Percentiles rank a stretch among this genome's conserved stretches.
Conservation (phyloP, 2,888 invertebrate genomes). For the Bombylius major region DNA sequence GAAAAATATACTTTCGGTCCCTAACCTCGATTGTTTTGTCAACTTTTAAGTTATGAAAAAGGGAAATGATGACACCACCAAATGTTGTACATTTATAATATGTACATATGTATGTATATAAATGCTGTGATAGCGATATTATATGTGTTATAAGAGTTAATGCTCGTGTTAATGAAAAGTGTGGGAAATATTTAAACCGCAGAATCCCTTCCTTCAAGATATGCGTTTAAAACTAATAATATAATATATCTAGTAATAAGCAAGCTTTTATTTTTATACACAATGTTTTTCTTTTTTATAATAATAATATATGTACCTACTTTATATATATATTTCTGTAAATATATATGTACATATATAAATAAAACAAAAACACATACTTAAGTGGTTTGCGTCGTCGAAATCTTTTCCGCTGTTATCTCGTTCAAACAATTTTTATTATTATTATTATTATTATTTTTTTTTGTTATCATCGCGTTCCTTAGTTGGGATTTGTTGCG, state of each 20-base stretch:
- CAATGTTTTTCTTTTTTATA: background rate
- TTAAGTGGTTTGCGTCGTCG: conserved; percentile 13
- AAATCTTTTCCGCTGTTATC: background rate
- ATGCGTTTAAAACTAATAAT: background rate
- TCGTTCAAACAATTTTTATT: background rate
- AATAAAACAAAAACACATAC: background rate
- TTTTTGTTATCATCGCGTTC: background rate
- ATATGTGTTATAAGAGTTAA: background rate
- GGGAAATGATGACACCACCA: background rate
- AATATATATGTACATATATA: background rate
- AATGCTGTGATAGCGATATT: background rate
- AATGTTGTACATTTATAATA: background rate
- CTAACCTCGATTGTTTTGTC: background rate
- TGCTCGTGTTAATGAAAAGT: conserved; percentile 10
- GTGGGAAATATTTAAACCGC: conserved; percentile 11
- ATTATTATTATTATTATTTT: too few relatives aligned
- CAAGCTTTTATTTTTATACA: background rate
- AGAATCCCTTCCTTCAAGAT: conserved; percentile 6
- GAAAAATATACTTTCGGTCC: too few relatives aligned
- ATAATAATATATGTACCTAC: too few relatives aligned
- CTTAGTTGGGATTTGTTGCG: background rate
- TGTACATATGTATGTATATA: background rate
- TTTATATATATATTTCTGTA: too few relatives aligned
- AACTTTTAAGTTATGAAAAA: background rate
- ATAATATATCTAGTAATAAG: background rate